These are phyloP conservation scores for Glyptemys insculpta DNA, from an alignment of 2,797 vertebrate species.

Conservation along the genomic window DNA sequence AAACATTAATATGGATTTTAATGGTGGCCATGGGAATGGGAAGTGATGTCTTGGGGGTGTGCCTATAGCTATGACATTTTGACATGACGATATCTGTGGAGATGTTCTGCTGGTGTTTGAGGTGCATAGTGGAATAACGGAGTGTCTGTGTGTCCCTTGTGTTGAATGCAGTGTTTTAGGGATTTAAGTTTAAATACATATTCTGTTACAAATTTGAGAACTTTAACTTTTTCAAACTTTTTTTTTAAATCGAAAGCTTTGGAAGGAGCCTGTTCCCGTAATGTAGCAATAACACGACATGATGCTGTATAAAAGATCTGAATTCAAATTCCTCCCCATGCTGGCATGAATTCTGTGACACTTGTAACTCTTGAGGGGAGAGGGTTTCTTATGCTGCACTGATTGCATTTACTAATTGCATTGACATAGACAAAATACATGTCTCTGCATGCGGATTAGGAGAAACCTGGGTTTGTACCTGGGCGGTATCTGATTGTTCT, in stretches of 20 bases:
- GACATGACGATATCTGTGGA: neutral
- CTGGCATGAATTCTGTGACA: fast-evolving
- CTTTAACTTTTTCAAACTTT: neutral
- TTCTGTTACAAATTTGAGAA: neutral
- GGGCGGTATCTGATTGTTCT: neutral
- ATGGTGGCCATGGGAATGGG: neutral
- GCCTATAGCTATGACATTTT: neutral
- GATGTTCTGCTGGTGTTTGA: neutral
- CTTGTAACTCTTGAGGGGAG: neutral
- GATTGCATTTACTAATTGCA: neutral
- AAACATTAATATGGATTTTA: neutral
- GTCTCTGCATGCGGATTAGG: neutral
- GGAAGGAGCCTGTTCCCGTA: neutral
- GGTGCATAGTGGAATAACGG: fast-evolving
- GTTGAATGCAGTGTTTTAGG: neutral
- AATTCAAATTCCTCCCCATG: neutral
- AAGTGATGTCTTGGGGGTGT: neutral
- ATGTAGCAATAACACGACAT: neutral
- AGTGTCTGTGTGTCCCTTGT: neutral
- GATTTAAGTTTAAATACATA: neutral
- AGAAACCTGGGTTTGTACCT: neutral
- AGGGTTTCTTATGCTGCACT: neutral
- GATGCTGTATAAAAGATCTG: neutral
- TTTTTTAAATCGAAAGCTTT: neutral
- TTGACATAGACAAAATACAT: neutral